Evolutionary conservation across 2,113 vertebrate genomes (phyloP).

Genomic region (Gobiocypris rarus): DNA sequence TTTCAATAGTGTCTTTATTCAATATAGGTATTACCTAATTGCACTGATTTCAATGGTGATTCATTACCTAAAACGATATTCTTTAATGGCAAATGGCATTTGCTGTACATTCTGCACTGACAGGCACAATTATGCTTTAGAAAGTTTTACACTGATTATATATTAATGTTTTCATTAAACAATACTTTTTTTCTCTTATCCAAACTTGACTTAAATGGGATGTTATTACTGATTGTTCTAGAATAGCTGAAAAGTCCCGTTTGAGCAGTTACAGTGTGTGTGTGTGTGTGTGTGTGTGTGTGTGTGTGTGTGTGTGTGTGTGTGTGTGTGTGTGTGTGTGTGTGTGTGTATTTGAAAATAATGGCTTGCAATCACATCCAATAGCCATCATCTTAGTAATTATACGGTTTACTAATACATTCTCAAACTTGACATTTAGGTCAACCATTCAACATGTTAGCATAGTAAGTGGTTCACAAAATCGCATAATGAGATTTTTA

Average conservation of each 20-base stretch:
- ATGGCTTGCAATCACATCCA: slow-evolving; percentile 11
- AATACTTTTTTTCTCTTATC: not conserved
- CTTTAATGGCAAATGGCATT: not conserved
- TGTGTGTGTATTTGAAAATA: too few relatives aligned
- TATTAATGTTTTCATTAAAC: slow-evolving; percentile 6
- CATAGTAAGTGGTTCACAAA: not conserved
- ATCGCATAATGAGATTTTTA: not conserved
- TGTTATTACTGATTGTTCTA: not conserved
- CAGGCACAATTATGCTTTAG: not conserved
- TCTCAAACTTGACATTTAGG: not conserved
- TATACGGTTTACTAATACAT: slow-evolving; percentile 9
- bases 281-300: too few relatives aligned
- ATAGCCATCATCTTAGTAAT: slow-evolving; percentile 2
- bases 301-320: too few relatives aligned
- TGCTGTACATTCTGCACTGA: not conserved
- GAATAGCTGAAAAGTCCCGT: too few relatives aligned
- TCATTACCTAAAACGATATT: not conserved
- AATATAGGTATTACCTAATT: slow-evolving; percentile 3
- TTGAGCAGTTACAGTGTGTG: too few relatives aligned
- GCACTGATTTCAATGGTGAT: not conserved
- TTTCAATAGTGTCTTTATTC: slow-evolving; percentile 11
- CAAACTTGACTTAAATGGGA: slow-evolving; percentile 1
- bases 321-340: too few relatives aligned
- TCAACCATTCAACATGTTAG: not conserved
- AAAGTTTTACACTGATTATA: not conserved